These are phyloP conservation scores for Smutsia temminckii DNA, from an alignment of 2,797 vertebrate species.

Conservation along the genomic window DNA sequence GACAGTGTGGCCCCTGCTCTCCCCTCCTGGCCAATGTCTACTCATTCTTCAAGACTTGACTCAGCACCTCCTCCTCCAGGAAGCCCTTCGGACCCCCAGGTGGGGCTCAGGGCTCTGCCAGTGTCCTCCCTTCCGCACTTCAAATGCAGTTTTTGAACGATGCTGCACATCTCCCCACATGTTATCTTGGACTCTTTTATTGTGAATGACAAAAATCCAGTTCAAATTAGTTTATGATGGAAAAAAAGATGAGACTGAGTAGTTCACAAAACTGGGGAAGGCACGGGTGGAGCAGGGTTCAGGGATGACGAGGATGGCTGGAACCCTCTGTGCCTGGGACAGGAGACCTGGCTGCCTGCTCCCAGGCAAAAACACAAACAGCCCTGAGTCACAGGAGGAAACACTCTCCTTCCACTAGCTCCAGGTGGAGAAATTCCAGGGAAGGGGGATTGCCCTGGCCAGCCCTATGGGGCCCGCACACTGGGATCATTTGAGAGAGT, in stretches of 20 bases:
- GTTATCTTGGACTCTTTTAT: background rate
- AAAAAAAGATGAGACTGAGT: background rate
- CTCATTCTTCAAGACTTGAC: background rate
- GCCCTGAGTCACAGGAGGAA: background rate
- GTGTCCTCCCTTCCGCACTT: background rate
- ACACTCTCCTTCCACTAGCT: background rate
- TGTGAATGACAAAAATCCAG: background rate
- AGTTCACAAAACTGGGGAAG: background rate
- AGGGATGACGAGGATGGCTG: background rate
- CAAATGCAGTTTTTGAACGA: background rate
- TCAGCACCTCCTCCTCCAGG: background rate
- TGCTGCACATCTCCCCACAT: background rate
- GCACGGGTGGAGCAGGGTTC: too few relatives aligned
- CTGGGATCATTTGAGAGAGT: background rate
- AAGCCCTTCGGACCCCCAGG: background rate
- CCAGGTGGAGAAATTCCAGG: background rate
- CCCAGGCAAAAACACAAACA: background rate
- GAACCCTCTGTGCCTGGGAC: background rate
- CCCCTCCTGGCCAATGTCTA: too few relatives aligned
- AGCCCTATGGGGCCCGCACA: background rate
- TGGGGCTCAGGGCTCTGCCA: background rate
- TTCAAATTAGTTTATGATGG: background rate
- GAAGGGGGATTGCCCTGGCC: too few relatives aligned
- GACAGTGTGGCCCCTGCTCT: background rate
- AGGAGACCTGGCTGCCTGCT: background rate